A percentile compares a stretch with the other conserved stretches of the same genome.
phyloP scores from a whole-genome alignment of 2,113 vertebrate genomes.

The Elanoides forficatus region DNA sequence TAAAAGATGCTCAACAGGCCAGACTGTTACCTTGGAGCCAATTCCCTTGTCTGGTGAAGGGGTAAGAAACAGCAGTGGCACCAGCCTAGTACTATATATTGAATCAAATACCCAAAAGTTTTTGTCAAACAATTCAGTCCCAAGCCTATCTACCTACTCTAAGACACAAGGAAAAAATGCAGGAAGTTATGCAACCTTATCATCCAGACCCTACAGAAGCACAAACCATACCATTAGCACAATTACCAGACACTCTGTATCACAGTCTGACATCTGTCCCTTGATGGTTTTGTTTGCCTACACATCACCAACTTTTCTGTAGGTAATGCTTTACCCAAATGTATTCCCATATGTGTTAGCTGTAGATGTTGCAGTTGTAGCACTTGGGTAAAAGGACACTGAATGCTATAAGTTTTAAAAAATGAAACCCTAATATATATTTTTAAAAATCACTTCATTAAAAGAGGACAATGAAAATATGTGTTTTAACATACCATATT shows the following conservation, averaged over 20 bases:
- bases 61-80: not conserved
- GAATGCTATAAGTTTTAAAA: not conserved
- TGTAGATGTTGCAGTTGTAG: not conserved
- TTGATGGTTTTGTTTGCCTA: not conserved
- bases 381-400: not conserved
- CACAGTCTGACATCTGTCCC: not conserved
- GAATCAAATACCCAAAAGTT: not conserved
- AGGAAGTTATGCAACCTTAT: not conserved
- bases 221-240: not conserved
- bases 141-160: not conserved
- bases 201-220: not conserved
- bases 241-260: not conserved
- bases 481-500: conserved; percentile 81
- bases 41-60: not conserved
- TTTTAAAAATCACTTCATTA: not conserved
- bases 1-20: not conserved
- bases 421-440: not conserved
- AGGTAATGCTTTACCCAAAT: not conserved
- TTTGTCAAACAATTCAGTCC: not conserved
- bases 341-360: not conserved
- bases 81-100: not conserved
- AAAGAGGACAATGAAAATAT: not conserved
- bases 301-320: not conserved
- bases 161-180: not conserved
- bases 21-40: not conserved